A percentile compares a stretch with the other conserved stretches of the same genome.
Conservation (phyloP, 2,113 vertebrate species). For the Dipodomys stephensi region DNA sequence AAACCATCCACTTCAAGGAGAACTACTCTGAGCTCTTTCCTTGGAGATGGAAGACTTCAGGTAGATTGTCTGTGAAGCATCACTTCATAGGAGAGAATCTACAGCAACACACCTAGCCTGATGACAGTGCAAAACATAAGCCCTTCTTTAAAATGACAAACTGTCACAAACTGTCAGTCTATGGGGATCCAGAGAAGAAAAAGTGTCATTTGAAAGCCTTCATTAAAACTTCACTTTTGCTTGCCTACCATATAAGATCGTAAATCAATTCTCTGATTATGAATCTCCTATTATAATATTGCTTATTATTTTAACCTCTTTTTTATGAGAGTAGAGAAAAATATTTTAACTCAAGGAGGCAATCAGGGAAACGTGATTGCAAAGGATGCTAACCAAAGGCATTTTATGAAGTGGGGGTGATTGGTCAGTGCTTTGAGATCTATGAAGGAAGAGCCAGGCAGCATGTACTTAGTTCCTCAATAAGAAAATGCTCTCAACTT, state of each 20-base stretch:
- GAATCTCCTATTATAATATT: conserved; percentile 70
- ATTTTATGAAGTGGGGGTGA: conserved; percentile 43
- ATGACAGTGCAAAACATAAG: conserved; percentile 55
- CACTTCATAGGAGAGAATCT: conserved; percentile 20
- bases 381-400: conserved; percentile 28
- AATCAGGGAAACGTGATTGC: conserved; percentile 70
- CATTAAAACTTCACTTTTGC: conserved; percentile 76
- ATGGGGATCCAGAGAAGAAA: conserved; percentile 57
- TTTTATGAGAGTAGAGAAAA: conserved; percentile 72
- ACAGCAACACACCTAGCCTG: neutral
- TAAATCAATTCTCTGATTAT: conserved; percentile 78
- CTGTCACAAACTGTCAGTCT: conserved; percentile 54
- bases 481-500: conserved; percentile 61
- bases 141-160: conserved; percentile 70
- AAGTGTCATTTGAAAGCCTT: conserved; percentile 61
- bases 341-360: conserved; percentile 72
- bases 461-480: neutral
- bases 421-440: conserved; percentile 55
- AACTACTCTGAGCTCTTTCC: neutral
- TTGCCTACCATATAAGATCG: conserved; percentile 66
- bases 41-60: neutral
- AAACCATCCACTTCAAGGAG: conserved; percentile 15
- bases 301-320: conserved; percentile 74
- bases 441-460: conserved; percentile 1
- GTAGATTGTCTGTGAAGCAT: conserved; percentile 21